Evolutionary conservation across 2,113 vertebrate genomes (phyloP), one percentile per base, ranked within the genome.

Genomic region (Sceloporus tristichus): DNA sequence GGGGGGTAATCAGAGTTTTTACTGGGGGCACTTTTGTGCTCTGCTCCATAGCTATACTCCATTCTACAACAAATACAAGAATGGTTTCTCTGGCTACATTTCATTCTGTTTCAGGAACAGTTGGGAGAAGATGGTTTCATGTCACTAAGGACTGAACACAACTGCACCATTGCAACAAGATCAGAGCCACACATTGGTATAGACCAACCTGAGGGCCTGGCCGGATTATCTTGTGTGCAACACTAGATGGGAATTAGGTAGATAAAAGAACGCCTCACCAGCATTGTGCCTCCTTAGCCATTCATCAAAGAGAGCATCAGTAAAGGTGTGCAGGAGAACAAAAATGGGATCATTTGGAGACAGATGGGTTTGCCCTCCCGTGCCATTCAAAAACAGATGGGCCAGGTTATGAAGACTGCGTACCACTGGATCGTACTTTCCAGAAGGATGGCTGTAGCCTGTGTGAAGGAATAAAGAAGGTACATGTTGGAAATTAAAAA

Each of bases 331-430:
- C 68, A 99, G 96, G 84, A 99, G 97, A 85, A 99, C 96, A 83
- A 99, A 99, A 94, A 99, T 98, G 82, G 99, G 99, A 93, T 99
- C 99, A 76, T 99, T 99, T 74, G 99, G 98, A 18, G 99, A 99
- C 87, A 99, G 94, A 93, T 99, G 98, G 6, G 98, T 99, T 96
- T 99, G 98, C 9, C 99, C 98, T 48, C 98, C 99, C 7, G 99
- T 99, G 34, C 99, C 99, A 9, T 99, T 99, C 89, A 99, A 93
- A 93, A 99, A 99, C 53, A 99, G 97, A 93, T 99, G 99, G 91
- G 99, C 99, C 95, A 99, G 92, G 88, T 99, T 99, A 94, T 99
- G 99, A 89, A 99, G 98, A 85, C 98, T 99, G 91, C 99, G 96
- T 70, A 99, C 98, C 19, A 96, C 95, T 8, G 99, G 98, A 89